These are phyloP conservation scores for Drosophila mayaguana DNA, from an alignment of 2,888 invertebrate genomes.

Conservation along the genomic window DNA sequence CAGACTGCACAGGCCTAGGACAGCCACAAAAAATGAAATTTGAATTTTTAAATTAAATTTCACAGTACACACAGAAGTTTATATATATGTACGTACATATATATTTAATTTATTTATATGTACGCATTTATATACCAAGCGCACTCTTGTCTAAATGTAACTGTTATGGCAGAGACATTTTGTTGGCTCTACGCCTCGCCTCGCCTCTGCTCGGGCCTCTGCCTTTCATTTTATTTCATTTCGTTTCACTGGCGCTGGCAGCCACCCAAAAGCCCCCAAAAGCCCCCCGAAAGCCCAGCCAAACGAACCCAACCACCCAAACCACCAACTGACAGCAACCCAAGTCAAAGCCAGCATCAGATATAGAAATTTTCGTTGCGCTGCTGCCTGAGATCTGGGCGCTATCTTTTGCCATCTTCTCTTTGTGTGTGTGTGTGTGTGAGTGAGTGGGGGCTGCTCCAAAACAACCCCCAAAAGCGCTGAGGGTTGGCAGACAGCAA, in stretches of 20 bases:
- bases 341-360: conserved; percentile 72
- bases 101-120: conserved; percentile 3
- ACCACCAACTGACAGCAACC: conserved; percentile 44
- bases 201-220: not conserved
- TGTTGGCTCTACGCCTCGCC: conserved; percentile 33
- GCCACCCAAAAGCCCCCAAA: conserved; percentile 19
- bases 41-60: conserved; percentile 80
- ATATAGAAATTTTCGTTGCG: conserved; percentile 77
- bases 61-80: conserved; percentile 38
- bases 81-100: not conserved
- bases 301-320: conserved; percentile 10
- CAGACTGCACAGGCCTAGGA: conserved; percentile 32
- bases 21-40: conserved; percentile 56
- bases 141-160: conserved; percentile 60
- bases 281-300: not conserved
- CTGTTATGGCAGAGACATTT: conserved; percentile 71
- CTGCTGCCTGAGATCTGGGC: conserved; percentile 63
- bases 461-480: conserved; percentile 74
- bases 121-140: conserved; percentile 4
- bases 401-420: conserved; percentile 77
- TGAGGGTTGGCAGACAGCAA: conserved; percentile 59
- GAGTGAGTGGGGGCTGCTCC: conserved; percentile 57
- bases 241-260: conserved; percentile 32
- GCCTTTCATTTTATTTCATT: conserved; percentile 42
- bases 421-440: conserved; percentile 40